Evolutionary conservation across 2,888 invertebrate genomes (phyloP).

Genomic region (Aspidiotus rigidus): DNA sequence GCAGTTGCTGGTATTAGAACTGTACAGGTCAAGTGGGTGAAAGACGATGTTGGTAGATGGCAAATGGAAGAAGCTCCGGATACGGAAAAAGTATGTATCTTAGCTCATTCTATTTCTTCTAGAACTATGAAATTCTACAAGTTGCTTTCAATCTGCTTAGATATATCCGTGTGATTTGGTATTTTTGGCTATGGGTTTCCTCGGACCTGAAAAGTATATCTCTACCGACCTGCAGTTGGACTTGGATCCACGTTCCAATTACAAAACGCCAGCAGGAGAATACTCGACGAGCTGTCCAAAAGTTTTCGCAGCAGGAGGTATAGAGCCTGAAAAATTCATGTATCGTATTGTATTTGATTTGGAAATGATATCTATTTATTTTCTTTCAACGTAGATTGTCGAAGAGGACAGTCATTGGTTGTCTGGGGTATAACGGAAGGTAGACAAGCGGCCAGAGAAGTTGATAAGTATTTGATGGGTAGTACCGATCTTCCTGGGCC

Average conservation of each 20-base stretch:
- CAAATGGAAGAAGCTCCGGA: constrained; percentile 79
- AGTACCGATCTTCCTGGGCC: constrained; percentile 83
- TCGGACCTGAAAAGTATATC: constrained; percentile 86
- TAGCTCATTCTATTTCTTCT: not conserved
- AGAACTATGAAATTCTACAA: not conserved
- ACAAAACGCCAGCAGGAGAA: constrained; percentile 65
- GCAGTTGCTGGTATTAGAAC: constrained; percentile 85
- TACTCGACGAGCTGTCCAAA: constrained; percentile 71
- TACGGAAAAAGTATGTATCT: constrained; percentile 52
- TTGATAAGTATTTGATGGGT: constrained; percentile 72
- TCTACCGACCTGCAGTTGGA: constrained; percentile 68
- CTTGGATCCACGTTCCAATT: constrained; percentile 85
- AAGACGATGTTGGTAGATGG: constrained; percentile 85
- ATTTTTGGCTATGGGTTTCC: constrained; percentile 95
- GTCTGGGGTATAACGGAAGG: constrained; percentile 99
- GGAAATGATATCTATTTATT: not conserved
- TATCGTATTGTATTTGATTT: constrained; percentile 15
- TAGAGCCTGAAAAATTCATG: constrained; percentile 39
- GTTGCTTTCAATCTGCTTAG: constrained; percentile 39
- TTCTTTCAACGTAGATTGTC: constrained; percentile 64
- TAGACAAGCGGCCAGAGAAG: constrained; percentile 90
- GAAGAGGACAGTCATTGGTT: constrained; percentile 95
- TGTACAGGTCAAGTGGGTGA: constrained; percentile 86
- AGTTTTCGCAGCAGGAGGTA: constrained; percentile 94
- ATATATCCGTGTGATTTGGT: constrained; percentile 81